phyloP scores from a whole-genome alignment of 1,140 invertebrate genomes.

The Neelides sp. region DNA sequence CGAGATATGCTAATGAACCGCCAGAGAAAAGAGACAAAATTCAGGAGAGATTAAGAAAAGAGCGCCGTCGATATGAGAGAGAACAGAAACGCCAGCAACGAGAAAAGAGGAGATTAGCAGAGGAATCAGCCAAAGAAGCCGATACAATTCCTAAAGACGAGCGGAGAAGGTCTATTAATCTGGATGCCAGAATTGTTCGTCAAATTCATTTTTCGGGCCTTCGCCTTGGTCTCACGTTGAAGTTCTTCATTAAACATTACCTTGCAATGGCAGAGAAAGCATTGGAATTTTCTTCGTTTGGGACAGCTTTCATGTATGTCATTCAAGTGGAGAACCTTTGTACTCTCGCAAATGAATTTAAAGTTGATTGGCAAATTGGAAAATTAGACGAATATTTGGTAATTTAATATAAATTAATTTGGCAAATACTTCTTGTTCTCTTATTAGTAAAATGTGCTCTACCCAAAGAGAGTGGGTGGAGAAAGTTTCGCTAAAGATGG shows the following conservation, averaged over 20 bases:
- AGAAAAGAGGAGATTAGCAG: slow-evolving; percentile 20
- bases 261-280: slow-evolving; percentile 50
- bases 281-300: slow-evolving; percentile 43
- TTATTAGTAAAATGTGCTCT: too few species aligned
- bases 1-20: slow-evolving; percentile 6
- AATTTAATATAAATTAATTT: too few species aligned
- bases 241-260: slow-evolving; percentile 56
- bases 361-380: too few species aligned
- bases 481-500: too few species aligned
- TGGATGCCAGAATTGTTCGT: slow-evolving; percentile 14
- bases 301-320: slow-evolving; percentile 50
- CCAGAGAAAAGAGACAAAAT: slow-evolving; percentile 8
- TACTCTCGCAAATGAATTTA: not conserved
- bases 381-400: too few species aligned
- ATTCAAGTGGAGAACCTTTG: slow-evolving; percentile 53
- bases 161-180: slow-evolving; percentile 27
- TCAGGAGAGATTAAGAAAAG: not conserved
- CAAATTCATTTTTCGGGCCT: too few species aligned
- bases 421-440: too few species aligned
- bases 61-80: slow-evolving; percentile 27
- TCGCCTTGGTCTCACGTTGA: slow-evolving; percentile 34
- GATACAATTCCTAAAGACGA: slow-evolving; percentile 11
- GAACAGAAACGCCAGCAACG: slow-evolving; percentile 36
- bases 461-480: too few species aligned
- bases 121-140: not conserved